Percentiles rank a stretch among this genome's conserved stretches.
Conservation (phyloP, 2,797 vertebrate species). For the Lemur catta region DNA sequence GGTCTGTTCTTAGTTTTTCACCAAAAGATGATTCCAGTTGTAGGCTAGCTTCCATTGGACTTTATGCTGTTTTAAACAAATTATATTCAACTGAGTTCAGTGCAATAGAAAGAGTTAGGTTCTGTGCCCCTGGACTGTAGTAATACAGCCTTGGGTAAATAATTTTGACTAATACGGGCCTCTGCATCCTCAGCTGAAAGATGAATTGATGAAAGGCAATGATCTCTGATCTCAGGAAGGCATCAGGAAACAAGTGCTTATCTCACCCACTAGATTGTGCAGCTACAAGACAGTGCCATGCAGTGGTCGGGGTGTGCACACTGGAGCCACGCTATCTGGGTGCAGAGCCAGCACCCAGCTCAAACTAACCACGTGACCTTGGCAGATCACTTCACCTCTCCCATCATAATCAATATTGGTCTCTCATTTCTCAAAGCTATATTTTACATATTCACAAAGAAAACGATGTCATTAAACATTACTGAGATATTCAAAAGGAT, state of each 20-base stretch:
- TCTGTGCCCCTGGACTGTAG: neutral
- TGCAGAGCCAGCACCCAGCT: neutral
- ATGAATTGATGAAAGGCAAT: neutral
- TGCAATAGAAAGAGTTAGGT: neutral
- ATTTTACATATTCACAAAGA: neutral
- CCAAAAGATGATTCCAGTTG: neutral
- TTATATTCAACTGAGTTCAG: neutral
- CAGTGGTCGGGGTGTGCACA: rapidly evolving
- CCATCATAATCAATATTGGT: neutral
- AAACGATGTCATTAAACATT: neutral
- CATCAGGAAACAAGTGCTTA: neutral
- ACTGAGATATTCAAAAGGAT: neutral
- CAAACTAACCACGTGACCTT: neutral
- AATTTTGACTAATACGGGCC: neutral
- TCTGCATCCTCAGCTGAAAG: neutral
- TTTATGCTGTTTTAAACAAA: neutral
- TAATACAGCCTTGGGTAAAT: neutral
- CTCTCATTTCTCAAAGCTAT: neutral
- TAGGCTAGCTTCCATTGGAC: neutral
- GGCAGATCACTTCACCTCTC: neutral
- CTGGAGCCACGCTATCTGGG: neutral
- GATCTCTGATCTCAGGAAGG: neutral
- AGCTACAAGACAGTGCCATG: neutral
- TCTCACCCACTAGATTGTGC: neutral
- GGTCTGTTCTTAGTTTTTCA: neutral